Base-by-base conservation (phyloP, 2,113 vertebrate genomes). In the Dasyornis broadbenti region DNA sequence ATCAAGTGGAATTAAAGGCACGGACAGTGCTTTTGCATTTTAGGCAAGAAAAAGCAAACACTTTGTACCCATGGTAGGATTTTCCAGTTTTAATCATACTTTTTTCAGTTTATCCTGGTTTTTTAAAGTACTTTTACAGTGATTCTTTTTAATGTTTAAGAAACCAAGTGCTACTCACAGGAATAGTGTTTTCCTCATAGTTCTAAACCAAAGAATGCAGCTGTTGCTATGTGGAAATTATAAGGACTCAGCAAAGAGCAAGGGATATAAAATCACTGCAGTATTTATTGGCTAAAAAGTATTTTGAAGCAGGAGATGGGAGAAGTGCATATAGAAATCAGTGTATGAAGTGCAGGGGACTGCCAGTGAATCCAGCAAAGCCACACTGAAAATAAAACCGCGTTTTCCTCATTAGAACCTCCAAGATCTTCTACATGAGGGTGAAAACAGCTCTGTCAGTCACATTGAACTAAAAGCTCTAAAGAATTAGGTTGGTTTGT, bases 41-140 rank as follows among this genome's bases (percentile, higher is more conserved):
- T 30, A 90, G 90, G 83, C 63, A 94, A 96, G 85, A 96, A 93
- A 83, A 94, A 91, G 78, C 95, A 94, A 97, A 97, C 96, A 96
- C 93, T 95, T 95, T 40, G 89, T 93, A 94, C 49, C 40, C 5
- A 56, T 24, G 53, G 73, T 72, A 86, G 76, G 63, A 77, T 86
- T 96, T 92, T 92, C 47, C 85, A 90, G 82, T 96, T 97, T 97
- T 96, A 97, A 97, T 97, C 2, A 42, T 40, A 21, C 15, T 17
- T 69, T 91, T 85, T 93, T 83, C 76, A 96, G 11, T 79, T 95
- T 92, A 94, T 92, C 96, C 93, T 96, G 84, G 76, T 49, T 86
- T 86, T 61, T 86, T 28, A 37, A 56, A 71, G 64, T 96, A 68
- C 86, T 91, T 95, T 93, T 97, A 97, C 96, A 97, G 65, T 96